Conservation (phyloP, 2,888 invertebrate genomes). For the Heliconius aoede region DNA sequence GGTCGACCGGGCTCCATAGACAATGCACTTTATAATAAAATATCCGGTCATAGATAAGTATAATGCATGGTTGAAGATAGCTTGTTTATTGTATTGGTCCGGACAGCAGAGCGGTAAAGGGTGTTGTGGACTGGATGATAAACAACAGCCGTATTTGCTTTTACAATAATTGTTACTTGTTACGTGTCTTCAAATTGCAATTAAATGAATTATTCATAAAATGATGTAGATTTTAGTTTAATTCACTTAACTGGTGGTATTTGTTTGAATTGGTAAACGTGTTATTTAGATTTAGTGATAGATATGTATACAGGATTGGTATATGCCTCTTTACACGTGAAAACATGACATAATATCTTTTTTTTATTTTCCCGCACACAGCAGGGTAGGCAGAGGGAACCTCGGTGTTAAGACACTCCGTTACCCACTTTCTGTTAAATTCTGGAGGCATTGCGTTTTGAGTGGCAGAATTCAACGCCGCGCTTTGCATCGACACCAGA, state of each 20-base stretch:
- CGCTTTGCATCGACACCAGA: no score
- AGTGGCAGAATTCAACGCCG: no score
- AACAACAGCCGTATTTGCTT: conserved; percentile 64
- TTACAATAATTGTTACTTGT: conserved; percentile 67
- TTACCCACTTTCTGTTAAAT: no score
- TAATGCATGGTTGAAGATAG: conserved; percentile 81
- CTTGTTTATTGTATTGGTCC: conserved; percentile 77
- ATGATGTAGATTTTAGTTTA: conserved; percentile 16
- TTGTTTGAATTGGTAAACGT: not conserved
- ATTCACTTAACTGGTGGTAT: not conserved
- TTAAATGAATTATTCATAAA: conserved; percentile 42
- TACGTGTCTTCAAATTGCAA: conserved; percentile 54
- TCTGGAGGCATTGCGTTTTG: no score
- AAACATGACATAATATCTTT: no score
- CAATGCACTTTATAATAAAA: conserved; percentile 84
- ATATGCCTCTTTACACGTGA: no score
- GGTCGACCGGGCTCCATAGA: conserved; percentile 77
- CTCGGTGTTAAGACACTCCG: no score
- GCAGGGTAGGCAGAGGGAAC: no score
- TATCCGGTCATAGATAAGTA: conserved; percentile 80
- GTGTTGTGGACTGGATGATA: conserved; percentile 74
- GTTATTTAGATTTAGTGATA: not conserved
- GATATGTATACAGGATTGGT: not conserved
- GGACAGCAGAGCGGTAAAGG: conserved; percentile 78
- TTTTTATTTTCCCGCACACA: no score